These are phyloP conservation scores for Lepidostoma basale DNA, from an alignment of 1,140 invertebrate species.

Conservation along the genomic window DNA sequence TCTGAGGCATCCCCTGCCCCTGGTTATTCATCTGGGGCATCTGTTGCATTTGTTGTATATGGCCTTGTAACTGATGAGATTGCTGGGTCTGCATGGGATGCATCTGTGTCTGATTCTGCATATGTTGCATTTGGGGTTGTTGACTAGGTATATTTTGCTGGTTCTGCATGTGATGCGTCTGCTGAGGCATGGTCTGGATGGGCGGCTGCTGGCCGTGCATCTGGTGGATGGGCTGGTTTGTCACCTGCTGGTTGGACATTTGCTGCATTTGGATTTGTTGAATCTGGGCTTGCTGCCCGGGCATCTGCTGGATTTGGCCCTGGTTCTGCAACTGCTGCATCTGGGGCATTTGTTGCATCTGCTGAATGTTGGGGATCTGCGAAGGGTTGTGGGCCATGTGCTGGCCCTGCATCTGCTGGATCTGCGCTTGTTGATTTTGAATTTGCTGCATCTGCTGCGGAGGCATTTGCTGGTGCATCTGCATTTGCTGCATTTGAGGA, in stretches of 20 bases:
- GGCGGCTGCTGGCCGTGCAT: slow-evolving; percentile 57
- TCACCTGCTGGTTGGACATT: slow-evolving; percentile 54
- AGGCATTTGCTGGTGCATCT: slow-evolving; percentile 59
- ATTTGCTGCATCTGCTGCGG: slow-evolving; percentile 54
- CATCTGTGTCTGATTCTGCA: slow-evolving; percentile 53
- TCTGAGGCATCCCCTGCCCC: slow-evolving; percentile 58
- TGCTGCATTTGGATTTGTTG: slow-evolving; percentile 58
- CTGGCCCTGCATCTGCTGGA: slow-evolving; percentile 57
- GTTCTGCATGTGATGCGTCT: slow-evolving; percentile 58
- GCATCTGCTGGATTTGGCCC: slow-evolving; percentile 57
- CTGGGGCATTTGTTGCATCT: slow-evolving; percentile 56
- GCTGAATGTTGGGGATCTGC: slow-evolving; percentile 57
- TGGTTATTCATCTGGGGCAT: slow-evolving; percentile 54
- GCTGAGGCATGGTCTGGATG: slow-evolving; percentile 59
- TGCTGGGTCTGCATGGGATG: slow-evolving; percentile 41
- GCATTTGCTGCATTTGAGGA: slow-evolving; percentile 57
- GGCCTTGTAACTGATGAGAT: slow-evolving; percentile 55
- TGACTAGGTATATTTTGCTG: slow-evolving; percentile 46
- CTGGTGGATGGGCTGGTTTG: slow-evolving; percentile 53
- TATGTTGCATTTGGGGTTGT: slow-evolving; percentile 57
- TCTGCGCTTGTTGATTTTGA: slow-evolving; percentile 57
- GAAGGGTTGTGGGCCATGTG: slow-evolving; percentile 53
- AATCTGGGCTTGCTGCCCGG: slow-evolving; percentile 57
- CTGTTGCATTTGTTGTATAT: slow-evolving; percentile 61
- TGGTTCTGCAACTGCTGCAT: slow-evolving; percentile 56